Evolutionary conservation across 2,797 vertebrate genomes (phyloP), one percentile per base, ranked within the genome.

Genomic region (Nyctalus aviator): DNA sequence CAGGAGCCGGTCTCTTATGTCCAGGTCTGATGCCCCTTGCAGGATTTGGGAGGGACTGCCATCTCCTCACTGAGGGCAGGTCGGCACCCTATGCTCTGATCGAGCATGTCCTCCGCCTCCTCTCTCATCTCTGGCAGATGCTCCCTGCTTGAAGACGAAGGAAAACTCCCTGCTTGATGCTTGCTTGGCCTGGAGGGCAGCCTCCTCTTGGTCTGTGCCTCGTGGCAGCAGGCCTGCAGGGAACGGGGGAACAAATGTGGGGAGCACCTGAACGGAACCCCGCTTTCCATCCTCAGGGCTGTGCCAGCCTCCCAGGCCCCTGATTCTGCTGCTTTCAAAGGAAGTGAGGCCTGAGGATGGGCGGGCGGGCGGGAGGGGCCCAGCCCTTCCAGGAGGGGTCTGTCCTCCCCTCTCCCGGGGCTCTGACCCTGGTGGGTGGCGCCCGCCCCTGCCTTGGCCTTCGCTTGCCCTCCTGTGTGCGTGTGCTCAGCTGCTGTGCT

Each of bases 401-500:
- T 53, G 37, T 41, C 68, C 46, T 53, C 72, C 50, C 57, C 46
- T 8, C 17, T 41, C 48, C 57, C 48, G 44, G 53, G 79, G 85
- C 82, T 48, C 46, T 4, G 8, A 32, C 64, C 17, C n/a, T 6
- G 12, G 25, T 2, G n/a, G 84, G 62, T 23, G 90, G 88, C 3
- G 5, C 41, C 88, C 2, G 5, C 41, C 88, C 50, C 8, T 53
- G 66, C 91, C 86, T 81, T 90, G 91, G 87, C 89, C 86, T 68
- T 72, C 0, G 96, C 97, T 97, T 95, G 82, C 73, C 90, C 77
- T 55, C 75, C 55, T n/a, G 71, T 50, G 84, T 69, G 57, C 21
- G 82, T 55, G 72, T 84, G 93, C 96, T 95, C 89, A 59, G 94
- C 95, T 94, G 90, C 96, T 91, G 77, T 86, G 96, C 96, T 97